Conservation (phyloP, 2,797 vertebrate genomes). For the Scyliorhinus canicula region DNA sequence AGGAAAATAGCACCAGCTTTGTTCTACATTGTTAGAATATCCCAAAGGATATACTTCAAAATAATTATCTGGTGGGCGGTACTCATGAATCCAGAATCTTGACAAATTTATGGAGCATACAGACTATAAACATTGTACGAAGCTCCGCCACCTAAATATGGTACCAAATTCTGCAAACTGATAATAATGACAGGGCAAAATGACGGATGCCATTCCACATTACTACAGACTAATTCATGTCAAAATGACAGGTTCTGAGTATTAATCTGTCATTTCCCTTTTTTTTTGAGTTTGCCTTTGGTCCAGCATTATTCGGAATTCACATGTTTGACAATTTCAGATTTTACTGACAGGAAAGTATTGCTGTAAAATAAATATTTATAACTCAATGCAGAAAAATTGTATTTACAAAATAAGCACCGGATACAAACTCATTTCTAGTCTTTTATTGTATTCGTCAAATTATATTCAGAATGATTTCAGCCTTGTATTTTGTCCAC, state of each 20-base stretch:
- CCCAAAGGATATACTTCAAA: background rate
- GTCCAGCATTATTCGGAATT: background rate
- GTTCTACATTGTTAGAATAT: background rate
- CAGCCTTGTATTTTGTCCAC: background rate
- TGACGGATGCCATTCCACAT: background rate
- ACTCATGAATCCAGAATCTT: background rate
- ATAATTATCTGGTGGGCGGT: background rate
- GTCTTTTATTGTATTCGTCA: background rate
- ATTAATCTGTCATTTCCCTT: background rate
- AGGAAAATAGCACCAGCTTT: background rate
- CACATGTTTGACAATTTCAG: background rate
- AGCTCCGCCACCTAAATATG: background rate
- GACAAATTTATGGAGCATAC: background rate
- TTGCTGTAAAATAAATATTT: background rate
- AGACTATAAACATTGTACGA: background rate
- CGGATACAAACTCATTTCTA: no score
- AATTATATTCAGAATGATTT: background rate
- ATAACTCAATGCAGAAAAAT: no score
- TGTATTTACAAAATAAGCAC: no score
- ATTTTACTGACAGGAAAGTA: background rate
- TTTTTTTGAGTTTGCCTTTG: background rate
- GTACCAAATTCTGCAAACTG: background rate
- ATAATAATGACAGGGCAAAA: background rate
- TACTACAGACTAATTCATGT: background rate
- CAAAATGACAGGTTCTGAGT: background rate